Conservation (phyloP, 2,888 invertebrate species). For the Nymphalis urticae region DNA sequence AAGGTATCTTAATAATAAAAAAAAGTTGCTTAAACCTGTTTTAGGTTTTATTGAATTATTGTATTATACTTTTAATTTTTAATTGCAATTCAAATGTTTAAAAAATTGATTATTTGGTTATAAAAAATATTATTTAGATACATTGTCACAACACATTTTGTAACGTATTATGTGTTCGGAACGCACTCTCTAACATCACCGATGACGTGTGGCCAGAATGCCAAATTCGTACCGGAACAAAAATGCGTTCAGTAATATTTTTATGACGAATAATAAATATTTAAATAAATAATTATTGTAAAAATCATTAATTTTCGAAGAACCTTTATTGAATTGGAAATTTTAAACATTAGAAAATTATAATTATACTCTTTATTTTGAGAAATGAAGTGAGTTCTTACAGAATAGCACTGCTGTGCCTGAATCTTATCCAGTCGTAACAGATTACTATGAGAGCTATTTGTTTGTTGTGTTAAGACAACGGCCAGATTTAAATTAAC, state of each 20-base stretch:
- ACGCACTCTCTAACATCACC: conserved; percentile 60
- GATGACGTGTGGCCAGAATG: conserved; percentile 62
- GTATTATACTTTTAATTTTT: background rate
- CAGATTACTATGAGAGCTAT: too few species aligned
- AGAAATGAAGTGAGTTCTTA: too few species aligned
- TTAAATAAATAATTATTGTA: too few species aligned
- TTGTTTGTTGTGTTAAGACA: too few species aligned
- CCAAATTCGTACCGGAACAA: conserved; percentile 34
- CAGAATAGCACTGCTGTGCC: too few species aligned
- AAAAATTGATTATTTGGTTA: background rate
- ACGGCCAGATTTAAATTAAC: too few species aligned
- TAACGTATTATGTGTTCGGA: conserved; percentile 41
- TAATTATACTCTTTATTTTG: too few species aligned
- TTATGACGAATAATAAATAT: too few species aligned
- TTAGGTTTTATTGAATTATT: background rate
- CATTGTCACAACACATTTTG: background rate
- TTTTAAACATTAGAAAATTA: too few species aligned
- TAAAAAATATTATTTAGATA: background rate
- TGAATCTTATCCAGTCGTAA: too few species aligned
- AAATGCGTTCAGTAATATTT: conserved; percentile 47
- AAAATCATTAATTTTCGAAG: too few species aligned
- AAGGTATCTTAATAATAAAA: background rate
- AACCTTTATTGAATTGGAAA: too few species aligned
- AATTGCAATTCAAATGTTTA: background rate
- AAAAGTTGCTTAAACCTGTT: background rate